Conservation (phyloP, 2,888 invertebrate genomes). For the Drosophila anomelani region DNA sequence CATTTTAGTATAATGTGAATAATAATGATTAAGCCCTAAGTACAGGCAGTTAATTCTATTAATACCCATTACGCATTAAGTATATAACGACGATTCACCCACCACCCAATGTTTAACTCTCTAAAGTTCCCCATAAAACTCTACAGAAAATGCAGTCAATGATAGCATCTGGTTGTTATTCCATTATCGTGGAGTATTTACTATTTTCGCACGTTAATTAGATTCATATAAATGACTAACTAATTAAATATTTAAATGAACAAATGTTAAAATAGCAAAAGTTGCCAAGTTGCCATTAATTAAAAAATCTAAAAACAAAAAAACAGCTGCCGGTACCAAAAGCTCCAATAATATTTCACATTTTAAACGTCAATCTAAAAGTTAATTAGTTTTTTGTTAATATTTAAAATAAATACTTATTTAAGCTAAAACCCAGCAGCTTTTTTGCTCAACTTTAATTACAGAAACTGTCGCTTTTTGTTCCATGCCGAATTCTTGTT, state of each 20-base stretch:
- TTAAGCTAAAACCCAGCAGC: too few species aligned
- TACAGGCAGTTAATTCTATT: conserved; percentile 13
- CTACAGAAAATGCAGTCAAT: neutral
- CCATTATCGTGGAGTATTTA: neutral
- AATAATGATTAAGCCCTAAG: conserved; percentile 1
- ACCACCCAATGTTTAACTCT: neutral
- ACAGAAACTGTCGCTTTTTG: neutral
- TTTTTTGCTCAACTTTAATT: neutral
- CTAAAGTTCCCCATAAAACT: neutral
- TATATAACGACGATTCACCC: neutral
- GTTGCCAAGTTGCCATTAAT: neutral
- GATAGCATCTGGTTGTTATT: neutral
- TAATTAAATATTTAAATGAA: conserved; percentile 3
- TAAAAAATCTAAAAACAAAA: neutral
- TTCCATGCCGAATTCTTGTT: neutral
- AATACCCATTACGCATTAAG: conserved; percentile 18
- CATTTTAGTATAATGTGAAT: conserved; percentile 2
- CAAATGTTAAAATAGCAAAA: neutral
- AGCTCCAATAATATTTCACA: neutral
- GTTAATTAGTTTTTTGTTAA: neutral
- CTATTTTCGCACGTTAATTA: conserved; percentile 5
- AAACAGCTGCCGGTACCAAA: neutral
- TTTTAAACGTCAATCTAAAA: neutral
- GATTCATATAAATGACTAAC: conserved; percentile 20
- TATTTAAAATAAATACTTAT: neutral